Evolutionary conservation across 2,888 invertebrate genomes (phyloP), one percentile per base, ranked within the genome.

Genomic region (Alviniconcha strummeri): DNA sequence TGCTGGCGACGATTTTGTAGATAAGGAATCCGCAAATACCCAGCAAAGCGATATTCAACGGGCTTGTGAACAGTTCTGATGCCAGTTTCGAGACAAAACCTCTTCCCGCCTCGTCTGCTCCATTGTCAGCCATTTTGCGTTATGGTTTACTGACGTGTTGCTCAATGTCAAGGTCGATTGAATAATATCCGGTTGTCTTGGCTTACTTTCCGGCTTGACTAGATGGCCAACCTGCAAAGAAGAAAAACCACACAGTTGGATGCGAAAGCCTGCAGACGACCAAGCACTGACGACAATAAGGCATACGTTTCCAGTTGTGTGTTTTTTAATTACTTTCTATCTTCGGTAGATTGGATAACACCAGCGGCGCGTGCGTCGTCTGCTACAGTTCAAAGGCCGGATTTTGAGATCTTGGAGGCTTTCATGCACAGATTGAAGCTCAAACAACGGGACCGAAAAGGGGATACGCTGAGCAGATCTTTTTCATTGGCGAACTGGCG

Each of bases 31-130:
- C 95, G 91, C 97, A 97, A 56, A 97, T 94, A 80, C 94, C 95
- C 19, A 97, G 95, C 83, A 97, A 94, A 57, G 95, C 95, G 84
- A 97, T 91, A 94, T 97, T 97, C 87, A 97, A 90, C 17, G 97
- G 97, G 91, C 96, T 96, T 84, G 95, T 95, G 79, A 96, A 93
- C 85, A 96, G 95, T 93, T 96, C 96, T 36, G 88, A 84, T 5
- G 89, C 77, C 82, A 92, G 85, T 72, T 85, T 88, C 69, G 86
- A 77, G 8, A 90, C 52, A 85, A 90, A 87, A 72, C 88, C 86
- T 80, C 86, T 84, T 84, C 86, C 89, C 80, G 83, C 85, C 55
- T 85, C 84, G 52, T n/a, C 60, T 36, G 69, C 11, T 9, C 36
- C 60, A 64, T 76, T 56, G 17, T 85, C 85, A 67, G 86, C 84